Evolutionary conservation across 2,113 vertebrate genomes (phyloP), one percentile per base, ranked within the genome.

Genomic region (Parotia lawesii): DNA sequence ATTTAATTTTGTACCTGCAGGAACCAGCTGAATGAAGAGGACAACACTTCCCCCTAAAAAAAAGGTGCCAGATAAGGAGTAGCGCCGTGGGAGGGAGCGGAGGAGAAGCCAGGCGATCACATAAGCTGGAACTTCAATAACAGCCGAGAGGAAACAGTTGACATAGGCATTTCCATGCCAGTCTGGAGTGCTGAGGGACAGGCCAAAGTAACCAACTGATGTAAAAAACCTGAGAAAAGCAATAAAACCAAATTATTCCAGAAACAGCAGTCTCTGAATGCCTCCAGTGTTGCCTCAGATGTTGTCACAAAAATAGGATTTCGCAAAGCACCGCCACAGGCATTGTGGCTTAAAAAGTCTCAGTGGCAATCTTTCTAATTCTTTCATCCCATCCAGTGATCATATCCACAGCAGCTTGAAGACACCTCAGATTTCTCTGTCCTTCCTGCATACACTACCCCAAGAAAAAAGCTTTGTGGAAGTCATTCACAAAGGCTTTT

Each of bases 81-180:
- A 97, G 29, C 98, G 97, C 25, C 99, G 97, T 23, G 98, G 97
- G 24, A 97, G 94, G 74, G 66, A 98, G 77, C 97, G 98, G 31
- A 99, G 98, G 56, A 99, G 97, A 31, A 98, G 93, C 99, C 99
- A 99, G 22, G 99, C 98, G 18, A 98, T 94, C 50, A 97, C 16
- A 8, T 99, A 99, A 8, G 99, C 99, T 9, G 99, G 99, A 15
- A 99, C 96, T 92, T 99, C 99, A n/a, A 98, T 98, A 74, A 98
- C 60, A 37, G 98, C 99, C 0, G 99, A 99, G 87, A 99, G 96
- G 97, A 99, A 99, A 42, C 98, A 99, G 97, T 99, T 99, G 89
- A 99, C 20, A 72, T 98, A 98, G 35, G 95, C 62, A 83, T 98
- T 87, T 8, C 99, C 99, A 14, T 99, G 98, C 64, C 99, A 97